Conservation (phyloP, 2,113 vertebrate genomes). For the Sapayoa aenigma region DNA sequence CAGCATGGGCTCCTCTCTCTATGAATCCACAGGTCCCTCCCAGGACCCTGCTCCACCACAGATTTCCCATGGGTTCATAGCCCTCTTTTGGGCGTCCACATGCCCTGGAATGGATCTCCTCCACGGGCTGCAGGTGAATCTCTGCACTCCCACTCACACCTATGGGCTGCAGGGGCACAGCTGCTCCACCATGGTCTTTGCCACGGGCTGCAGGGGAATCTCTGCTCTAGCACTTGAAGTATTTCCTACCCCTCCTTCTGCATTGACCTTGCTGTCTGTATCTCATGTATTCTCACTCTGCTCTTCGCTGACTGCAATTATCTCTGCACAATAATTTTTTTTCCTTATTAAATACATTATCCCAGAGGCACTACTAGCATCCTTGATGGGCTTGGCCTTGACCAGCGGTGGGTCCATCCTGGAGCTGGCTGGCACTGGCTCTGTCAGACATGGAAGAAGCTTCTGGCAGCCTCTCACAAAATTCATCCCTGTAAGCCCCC, state of each 20-base stretch:
- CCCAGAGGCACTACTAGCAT: neutral
- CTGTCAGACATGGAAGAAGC: neutral
- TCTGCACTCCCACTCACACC: too few relatives aligned
- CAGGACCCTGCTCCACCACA: neutral
- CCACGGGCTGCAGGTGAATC: neutral
- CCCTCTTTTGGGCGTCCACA: neutral
- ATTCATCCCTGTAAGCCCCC: neutral
- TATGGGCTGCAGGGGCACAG: neutral
- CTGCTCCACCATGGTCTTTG: neutral
- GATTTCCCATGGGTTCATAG: neutral
- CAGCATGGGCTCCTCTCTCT: neutral
- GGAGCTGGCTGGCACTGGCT: neutral
- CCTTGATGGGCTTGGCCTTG: neutral
- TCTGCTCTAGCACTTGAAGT: neutral
- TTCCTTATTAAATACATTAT: neutral
- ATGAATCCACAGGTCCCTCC: neutral
- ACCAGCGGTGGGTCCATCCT: neutral
- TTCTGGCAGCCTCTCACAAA: neutral
- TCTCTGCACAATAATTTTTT: neutral
- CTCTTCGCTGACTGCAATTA: neutral
- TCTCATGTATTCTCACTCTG: neutral
- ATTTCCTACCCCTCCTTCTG: neutral
- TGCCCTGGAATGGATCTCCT: neutral
- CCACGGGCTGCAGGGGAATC: accelerated
- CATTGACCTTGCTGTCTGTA: neutral